Conservation (phyloP, 2,888 invertebrate species). For the Drosophila anomelani region DNA sequence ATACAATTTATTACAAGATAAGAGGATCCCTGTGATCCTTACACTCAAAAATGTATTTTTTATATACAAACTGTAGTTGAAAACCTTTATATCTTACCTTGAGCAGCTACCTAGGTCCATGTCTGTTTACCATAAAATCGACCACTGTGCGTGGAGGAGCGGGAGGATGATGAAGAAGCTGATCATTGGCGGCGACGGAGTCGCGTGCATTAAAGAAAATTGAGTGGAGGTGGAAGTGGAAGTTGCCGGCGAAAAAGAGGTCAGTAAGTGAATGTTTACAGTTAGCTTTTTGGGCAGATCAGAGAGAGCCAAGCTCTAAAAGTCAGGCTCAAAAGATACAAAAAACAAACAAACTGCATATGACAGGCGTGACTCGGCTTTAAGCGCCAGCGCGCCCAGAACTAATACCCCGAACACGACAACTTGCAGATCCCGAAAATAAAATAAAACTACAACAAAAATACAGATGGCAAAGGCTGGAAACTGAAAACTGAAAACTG, state of each 20-base stretch:
- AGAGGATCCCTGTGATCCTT: neutral
- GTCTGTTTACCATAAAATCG: neutral
- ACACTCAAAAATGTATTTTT: neutral
- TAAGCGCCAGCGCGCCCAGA: conserved; percentile 66
- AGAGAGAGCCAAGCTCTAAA: conserved; percentile 50
- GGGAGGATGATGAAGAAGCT: conserved; percentile 44
- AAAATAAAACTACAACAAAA: conserved; percentile 2
- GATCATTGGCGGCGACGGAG: conserved; percentile 60
- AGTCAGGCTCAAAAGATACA: conserved; percentile 17
- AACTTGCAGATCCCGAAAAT: conserved; percentile 22
- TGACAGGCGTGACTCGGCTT: conserved; percentile 73
- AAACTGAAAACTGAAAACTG: conserved; percentile 8
- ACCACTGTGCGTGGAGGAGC: conserved; percentile 26
- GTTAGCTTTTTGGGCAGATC: conserved; percentile 76
- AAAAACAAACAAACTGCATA: conserved; percentile 64
- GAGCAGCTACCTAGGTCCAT: neutral
- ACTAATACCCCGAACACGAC: conserved; percentile 63
- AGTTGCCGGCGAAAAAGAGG: conserved; percentile 61
- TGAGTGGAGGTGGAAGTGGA: conserved; percentile 63
- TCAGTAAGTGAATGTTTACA: conserved; percentile 79
- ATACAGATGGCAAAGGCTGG: conserved; percentile 10
- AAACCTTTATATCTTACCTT: neutral
- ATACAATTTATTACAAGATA: neutral
- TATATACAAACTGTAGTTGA: no score
- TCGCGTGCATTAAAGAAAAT: conserved; percentile 78